These are phyloP conservation scores for Axis porcinus DNA, from an alignment of 2,113 vertebrate species.

Conservation along the genomic window DNA sequence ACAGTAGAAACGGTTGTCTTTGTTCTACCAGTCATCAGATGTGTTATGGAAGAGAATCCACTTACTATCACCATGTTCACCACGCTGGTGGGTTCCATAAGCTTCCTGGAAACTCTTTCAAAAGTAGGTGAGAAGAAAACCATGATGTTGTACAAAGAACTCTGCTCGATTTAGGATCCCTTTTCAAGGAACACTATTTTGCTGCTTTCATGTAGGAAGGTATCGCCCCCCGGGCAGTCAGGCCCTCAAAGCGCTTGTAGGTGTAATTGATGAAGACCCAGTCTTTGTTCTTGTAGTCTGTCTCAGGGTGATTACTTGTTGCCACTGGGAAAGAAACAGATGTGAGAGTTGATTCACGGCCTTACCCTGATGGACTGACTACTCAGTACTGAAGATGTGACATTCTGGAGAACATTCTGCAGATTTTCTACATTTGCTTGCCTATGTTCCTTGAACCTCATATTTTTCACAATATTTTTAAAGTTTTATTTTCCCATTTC, in stretches of 20 bases:
- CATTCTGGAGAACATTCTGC: background rate
- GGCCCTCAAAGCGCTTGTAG: slow-evolving; percentile 97
- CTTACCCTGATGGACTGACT: background rate
- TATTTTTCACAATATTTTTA: background rate
- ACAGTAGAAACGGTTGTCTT: background rate
- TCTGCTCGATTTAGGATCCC: background rate
- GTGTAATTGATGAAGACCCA: slow-evolving; percentile 99
- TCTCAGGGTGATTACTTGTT: slow-evolving; percentile 91
- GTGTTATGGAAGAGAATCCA: background rate
- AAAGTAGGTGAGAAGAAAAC: slow-evolving; percentile 37
- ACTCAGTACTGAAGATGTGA: background rate
- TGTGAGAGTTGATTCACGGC: background rate
- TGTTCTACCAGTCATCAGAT: slow-evolving; percentile 39
- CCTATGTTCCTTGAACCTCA: background rate
- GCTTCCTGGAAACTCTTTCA: slow-evolving; percentile 55
- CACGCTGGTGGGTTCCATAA: slow-evolving; percentile 25
- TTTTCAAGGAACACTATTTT: slow-evolving; percentile 78
- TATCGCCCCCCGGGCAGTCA: slow-evolving; percentile 95
- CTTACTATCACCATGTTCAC: slow-evolving; percentile 29
- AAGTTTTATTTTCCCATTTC: background rate
- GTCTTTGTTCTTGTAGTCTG: slow-evolving; percentile 98
- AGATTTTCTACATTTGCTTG: background rate
- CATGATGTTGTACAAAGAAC: background rate
- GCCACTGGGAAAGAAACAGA: slow-evolving; percentile 75
- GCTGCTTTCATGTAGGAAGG: slow-evolving; percentile 97